Base-by-base conservation (phyloP, 1,140 invertebrate genomes). In the Temnothorax longispinosus region DNA sequence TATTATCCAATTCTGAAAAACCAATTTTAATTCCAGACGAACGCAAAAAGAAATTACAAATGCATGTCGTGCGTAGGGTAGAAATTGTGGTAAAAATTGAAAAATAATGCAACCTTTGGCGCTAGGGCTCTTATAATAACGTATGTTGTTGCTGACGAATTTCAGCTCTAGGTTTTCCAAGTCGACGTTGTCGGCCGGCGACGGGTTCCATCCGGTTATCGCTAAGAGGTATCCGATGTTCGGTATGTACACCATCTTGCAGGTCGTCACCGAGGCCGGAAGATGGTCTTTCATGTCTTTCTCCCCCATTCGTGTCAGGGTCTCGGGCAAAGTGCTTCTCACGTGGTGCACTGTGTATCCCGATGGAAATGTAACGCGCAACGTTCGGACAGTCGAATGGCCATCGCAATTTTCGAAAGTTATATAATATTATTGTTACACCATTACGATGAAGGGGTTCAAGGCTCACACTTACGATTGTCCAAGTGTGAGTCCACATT, bases 191-290 rank as follows among this genome's bases (percentile, higher is more conserved):
- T 96, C 95, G 91, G 94, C 47, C 92, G 94, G 80, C 96, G 95
- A 94, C 1, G 95, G 93, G 54, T 95, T 95, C 96, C 97, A 97
- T 71, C 96, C 94, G 50, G 96, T 97, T 5, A 98, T 96, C 1
- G 96, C 97, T 3, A 98, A 93, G 54, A 98, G 94, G 95, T 98
- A 98, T 0, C 98, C 98, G 85, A 98, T 96, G 95, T 98, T 97
- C 7, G 98, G 98, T 88, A 98, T 96, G 94, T 98, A 98, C 74
- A 97, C 94, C 92, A 98, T 96, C 62, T 96, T 96, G 92, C 97
- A 98, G 88, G 97, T 96, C n/a, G 96, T 94, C 27, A 98, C 95
- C 88, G 96, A 96, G 11, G 93, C 65, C 5, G 97, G 97, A 41
- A 98, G 95, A 67, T 96, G 95, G 56, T 96, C 81, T 10, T 65